Percentiles rank a stretch among this genome's conserved stretches.
These are phyloP conservation scores for Yponomeuta evonymella DNA, from an alignment of 2,888 invertebrate genomes.

Conservation along the genomic window DNA sequence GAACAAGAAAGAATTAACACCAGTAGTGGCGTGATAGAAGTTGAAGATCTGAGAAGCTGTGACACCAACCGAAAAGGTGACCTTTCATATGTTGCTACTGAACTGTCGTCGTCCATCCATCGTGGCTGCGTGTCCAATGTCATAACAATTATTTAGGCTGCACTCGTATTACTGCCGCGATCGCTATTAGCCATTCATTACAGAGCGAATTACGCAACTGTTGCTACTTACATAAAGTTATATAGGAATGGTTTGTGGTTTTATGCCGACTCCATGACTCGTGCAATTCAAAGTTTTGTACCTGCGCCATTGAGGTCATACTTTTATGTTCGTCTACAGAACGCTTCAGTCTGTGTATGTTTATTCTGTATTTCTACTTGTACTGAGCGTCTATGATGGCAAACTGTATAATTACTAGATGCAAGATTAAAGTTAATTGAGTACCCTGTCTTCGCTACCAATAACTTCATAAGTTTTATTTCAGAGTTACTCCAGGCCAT, in stretches of 20 bases:
- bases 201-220: background rate
- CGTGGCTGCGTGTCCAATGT: background rate
- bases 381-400: background rate
- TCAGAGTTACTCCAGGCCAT: background rate
- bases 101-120: background rate
- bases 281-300: background rate
- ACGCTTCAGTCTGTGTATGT: too few species aligned
- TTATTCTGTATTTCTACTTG: too few species aligned
- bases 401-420: background rate
- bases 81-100: background rate
- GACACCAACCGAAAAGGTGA: background rate
- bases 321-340: too few species aligned
- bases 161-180: slow-evolving; percentile 1
- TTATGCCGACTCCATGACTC: background rate
- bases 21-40: too few species aligned
- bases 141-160: slow-evolving; percentile 1
- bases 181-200: slow-evolving; percentile 3
- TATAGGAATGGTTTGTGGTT: background rate
- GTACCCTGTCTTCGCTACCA: background rate
- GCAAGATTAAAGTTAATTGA: background rate
- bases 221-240: background rate
- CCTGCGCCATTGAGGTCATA: background rate
- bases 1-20: too few species aligned
- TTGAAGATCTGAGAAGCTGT: background rate
- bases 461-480: background rate